Conservation (phyloP, 2,113 vertebrate genomes). For the Danionella cerebrum region DNA sequence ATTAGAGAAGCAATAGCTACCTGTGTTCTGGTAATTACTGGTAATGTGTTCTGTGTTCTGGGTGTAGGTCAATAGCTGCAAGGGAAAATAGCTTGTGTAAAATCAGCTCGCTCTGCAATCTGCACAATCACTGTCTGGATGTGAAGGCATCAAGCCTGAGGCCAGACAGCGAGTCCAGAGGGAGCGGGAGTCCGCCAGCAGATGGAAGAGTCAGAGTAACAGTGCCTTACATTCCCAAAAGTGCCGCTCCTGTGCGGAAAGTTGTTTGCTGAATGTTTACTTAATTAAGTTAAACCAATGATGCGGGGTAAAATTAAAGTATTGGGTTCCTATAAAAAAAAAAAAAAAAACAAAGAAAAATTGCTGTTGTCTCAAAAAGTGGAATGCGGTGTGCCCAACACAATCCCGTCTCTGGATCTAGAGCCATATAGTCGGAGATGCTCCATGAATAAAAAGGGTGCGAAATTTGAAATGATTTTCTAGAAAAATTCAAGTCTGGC, state of each 20-base stretch:
- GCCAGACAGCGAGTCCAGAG: slow-evolving; percentile 10
- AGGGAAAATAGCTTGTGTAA: not conserved
- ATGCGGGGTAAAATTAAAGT: no score
- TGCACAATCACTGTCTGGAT: slow-evolving; percentile 8
- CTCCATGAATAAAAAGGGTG: no score
- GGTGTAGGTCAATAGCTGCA: not conserved
- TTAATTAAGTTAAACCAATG: not conserved
- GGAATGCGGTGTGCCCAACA: no score
- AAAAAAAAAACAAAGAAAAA: no score
- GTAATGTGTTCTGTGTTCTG: not conserved
- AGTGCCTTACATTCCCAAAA: not conserved
- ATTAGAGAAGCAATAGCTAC: not conserved
- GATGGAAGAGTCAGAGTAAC: not conserved
- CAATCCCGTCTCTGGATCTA: no score
- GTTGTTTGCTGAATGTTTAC: not conserved
- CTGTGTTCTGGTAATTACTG: not conserved
- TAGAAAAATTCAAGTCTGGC: no score
- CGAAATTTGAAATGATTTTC: no score
- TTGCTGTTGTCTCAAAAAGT: no score
- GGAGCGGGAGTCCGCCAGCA: not conserved
- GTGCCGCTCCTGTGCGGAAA: not conserved
- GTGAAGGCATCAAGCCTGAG: slow-evolving; percentile 1
- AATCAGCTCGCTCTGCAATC: not conserved
- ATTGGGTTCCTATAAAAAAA: no score
- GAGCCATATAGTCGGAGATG: no score